Percentiles rank a stretch among this genome's conserved stretches.
These are phyloP conservation scores for Andrena chrysosceles DNA, from an alignment of 2,888 invertebrate species.

Conservation along the genomic window DNA sequence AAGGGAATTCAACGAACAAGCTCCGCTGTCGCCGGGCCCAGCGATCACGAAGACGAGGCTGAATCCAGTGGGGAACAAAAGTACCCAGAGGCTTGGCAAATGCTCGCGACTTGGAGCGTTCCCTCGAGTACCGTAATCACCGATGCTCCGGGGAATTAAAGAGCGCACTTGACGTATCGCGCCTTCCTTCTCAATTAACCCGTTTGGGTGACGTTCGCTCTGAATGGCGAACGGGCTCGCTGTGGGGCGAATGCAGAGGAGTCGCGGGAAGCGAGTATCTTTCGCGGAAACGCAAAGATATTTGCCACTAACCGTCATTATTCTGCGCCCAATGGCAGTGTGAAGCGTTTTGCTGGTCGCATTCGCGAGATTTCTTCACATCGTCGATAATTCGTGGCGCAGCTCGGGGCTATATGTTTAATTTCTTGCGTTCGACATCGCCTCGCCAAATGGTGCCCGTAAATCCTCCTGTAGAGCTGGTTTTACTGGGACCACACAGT, in stretches of 20 bases:
- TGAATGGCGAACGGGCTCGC: background rate
- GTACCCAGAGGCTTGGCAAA: conserved; percentile 60
- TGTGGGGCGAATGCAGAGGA: background rate
- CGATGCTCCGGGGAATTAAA: conserved; percentile 77
- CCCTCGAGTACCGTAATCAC: conserved; percentile 75
- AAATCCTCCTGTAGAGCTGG: background rate
- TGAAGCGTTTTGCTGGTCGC: conserved; percentile 2
- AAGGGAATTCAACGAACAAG: conserved; percentile 27
- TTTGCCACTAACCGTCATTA: background rate
- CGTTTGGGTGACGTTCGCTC: conserved; percentile 14
- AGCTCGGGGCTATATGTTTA: conserved; percentile 19
- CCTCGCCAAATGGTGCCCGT: conserved; percentile 2
- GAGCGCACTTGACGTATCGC: conserved; percentile 73
- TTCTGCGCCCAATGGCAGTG: background rate
- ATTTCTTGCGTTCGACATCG: conserved; percentile 29
- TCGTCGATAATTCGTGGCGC: conserved; percentile 3
- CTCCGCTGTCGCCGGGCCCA: conserved; percentile 20
- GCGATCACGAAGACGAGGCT: conserved; percentile 18
- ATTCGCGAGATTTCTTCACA: conserved; percentile 23
- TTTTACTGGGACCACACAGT: conserved; percentile 7
- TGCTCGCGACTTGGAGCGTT: conserved; percentile 56
- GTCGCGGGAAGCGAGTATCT: too few relatives aligned
- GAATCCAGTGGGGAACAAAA: conserved; percentile 63
- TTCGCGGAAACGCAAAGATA: too few relatives aligned
- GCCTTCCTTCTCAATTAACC: conserved; percentile 72